phyloP scores from a whole-genome alignment of 2,797 vertebrate species.

The Pogonophryne albipinna region DNA sequence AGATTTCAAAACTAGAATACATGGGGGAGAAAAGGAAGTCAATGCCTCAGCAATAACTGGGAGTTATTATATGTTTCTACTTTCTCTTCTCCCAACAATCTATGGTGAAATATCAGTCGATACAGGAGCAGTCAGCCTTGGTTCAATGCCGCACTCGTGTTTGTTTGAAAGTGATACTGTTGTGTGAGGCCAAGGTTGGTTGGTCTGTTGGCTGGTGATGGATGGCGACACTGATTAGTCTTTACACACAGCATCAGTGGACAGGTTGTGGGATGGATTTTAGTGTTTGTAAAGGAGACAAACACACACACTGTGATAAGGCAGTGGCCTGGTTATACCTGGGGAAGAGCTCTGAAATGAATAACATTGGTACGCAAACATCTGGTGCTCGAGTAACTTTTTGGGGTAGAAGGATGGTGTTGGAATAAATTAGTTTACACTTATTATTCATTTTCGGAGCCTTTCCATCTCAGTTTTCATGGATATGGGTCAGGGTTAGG shows the following conservation, averaged over 20 bases:
- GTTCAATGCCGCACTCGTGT: slow-evolving; percentile 41
- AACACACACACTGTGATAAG: slow-evolving; percentile 10
- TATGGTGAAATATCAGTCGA: slow-evolving; percentile 10
- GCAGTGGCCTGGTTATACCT: neutral
- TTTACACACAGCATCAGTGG: slow-evolving; percentile 2
- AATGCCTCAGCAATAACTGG: neutral
- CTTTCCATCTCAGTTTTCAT: no score
- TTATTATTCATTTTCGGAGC: no score
- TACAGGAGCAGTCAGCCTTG: slow-evolving; percentile 42
- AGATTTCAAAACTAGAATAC: slow-evolving; percentile 16
- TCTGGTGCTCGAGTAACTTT: no score
- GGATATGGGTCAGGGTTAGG: no score
- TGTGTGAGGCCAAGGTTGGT: slow-evolving; percentile 54
- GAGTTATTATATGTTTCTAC: neutral
- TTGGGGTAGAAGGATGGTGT: no score
- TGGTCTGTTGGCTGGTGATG: slow-evolving; percentile 20
- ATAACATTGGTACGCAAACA: no score
- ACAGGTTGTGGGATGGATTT: slow-evolving; percentile 1
- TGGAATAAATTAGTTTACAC: no score
- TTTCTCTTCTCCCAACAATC: neutral
- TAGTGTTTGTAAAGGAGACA: slow-evolving; percentile 6
- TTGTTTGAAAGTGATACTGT: slow-evolving; percentile 45
- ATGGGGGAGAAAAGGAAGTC: neutral
- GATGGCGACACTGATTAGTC: slow-evolving; percentile 13
- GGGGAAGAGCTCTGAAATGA: neutral